These are phyloP conservation scores for Pantherophis alleghaniensis DNA, from an alignment of 2,797 vertebrate species.

Conservation along the genomic window DNA sequence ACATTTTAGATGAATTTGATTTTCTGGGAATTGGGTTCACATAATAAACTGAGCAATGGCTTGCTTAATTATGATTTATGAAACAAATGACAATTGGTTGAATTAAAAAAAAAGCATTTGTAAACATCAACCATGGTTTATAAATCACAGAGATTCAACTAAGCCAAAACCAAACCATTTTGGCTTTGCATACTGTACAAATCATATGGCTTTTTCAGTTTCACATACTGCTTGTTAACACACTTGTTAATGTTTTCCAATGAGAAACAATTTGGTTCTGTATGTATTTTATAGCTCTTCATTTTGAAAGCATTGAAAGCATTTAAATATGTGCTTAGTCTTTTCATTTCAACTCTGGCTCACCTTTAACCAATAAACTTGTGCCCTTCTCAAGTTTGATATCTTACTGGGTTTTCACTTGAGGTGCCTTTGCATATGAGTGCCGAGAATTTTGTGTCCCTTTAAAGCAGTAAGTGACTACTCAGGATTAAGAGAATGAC, in stretches of 20 bases:
- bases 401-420: neutral
- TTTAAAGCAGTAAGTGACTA: constrained; percentile 3
- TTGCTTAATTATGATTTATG: neutral
- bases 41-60: neutral
- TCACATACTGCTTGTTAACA: neutral
- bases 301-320: neutral
- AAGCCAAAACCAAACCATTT: neutral
- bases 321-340: constrained; percentile 2
- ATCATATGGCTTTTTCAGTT: neutral
- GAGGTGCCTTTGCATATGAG: neutral
- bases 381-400: neutral
- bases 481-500: constrained; percentile 26
- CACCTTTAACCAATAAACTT: constrained; percentile 11
- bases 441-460: neutral
- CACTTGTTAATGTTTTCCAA: neutral
- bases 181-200: neutral
- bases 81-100: neutral
- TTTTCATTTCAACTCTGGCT: constrained; percentile 14
- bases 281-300: neutral
- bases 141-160: neutral
- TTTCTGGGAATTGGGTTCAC: neutral
- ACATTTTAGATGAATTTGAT: neutral
- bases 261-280: neutral
- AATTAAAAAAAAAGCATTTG: neutral
- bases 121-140: neutral